A percentile compares a stretch with the other conserved stretches of the same genome.
phyloP scores from a whole-genome alignment of 2,113 vertebrate species.

The Tragelaphus scriptus region DNA sequence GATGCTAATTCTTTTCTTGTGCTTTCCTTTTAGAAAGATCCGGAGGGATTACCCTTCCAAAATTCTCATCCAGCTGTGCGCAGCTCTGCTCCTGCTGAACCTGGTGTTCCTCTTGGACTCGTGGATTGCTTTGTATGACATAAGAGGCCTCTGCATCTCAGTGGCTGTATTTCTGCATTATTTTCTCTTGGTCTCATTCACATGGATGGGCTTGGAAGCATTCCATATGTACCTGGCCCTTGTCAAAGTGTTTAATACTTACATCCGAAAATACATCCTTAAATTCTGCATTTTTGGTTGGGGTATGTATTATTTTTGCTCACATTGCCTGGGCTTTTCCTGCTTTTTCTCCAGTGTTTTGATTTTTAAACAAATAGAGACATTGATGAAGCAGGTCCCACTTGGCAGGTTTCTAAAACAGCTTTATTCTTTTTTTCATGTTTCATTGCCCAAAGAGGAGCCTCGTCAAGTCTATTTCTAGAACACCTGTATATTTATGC shows the following conservation, averaged over 20 bases:
- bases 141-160: slow-evolving; percentile 86
- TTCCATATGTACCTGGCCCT: slow-evolving; percentile 98
- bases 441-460: neutral
- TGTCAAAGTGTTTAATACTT: slow-evolving; percentile 93
- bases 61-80: slow-evolving; percentile 94
- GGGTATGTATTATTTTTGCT: slow-evolving; percentile 83
- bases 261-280: slow-evolving; percentile 93
- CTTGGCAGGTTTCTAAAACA: slow-evolving; percentile 7
- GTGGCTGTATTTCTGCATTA: slow-evolving; percentile 96
- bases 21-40: slow-evolving; percentile 86
- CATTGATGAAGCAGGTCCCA: neutral
- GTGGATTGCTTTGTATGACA: slow-evolving; percentile 88
- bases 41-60: slow-evolving; percentile 95
- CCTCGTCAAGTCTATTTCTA: neutral
- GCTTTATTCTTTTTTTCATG: neutral
- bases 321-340: neutral
- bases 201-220: slow-evolving; percentile 97
- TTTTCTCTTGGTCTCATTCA: slow-evolving; percentile 95
- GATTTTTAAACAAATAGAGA: neutral
- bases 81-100: slow-evolving; percentile 91
- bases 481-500: neutral
- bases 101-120: slow-evolving; percentile 91
- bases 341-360: neutral
- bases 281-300: slow-evolving; percentile 93
- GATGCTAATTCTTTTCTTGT: slow-evolving; percentile 32